Evolutionary conservation across 2,113 vertebrate genomes (phyloP), one percentile per base, ranked within the genome.

Genomic region (Neotragus pygmaeus): DNA sequence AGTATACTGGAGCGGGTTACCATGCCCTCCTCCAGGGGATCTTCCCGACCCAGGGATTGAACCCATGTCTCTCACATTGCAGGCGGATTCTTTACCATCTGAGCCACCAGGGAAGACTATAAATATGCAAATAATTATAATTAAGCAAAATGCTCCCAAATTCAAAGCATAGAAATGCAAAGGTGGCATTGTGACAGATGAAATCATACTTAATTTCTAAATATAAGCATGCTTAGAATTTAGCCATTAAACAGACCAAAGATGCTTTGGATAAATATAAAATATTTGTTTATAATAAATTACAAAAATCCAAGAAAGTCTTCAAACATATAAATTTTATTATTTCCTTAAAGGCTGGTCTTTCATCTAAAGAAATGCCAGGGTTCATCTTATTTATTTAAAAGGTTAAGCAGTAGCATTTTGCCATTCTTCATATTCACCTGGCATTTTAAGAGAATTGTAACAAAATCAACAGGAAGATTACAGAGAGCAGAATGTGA

Each of bases 371-470:
- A 75, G 81, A 96, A 96, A 96, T 66, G 62, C 4, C n/a, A 60
- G 93, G 83, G 92, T 92, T 94, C 8, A 88, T 90, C 66, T 94
- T 97, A 66, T 96, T 97, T 96, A 80, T 96, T 97, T 96, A 80
- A 94, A 97, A 55, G 83, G 45, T 93, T 97, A 97, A 96, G 58
- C 93, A 62, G 85, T 49, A 80, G 80, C 95, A 98, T 97, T 98
- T 93, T 97, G 91, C 64, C 93, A 98, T 96, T 95, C 81, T 91
- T 96, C 77, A 97, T 95, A 97, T 95, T 98, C 82, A 96, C 92
- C 62, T 97, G 89, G 85, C 80, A 98, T 97, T 98, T 98, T 96
- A 95, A 95, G 73, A 93, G 92, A 97, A 97, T 98, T 98, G 88
- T 96, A 97, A 98, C 45, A 75, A 33, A 90, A 87, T 27, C 43